Conservation (phyloP, 2,113 vertebrate genomes). For the Scalopus aquaticus region DNA sequence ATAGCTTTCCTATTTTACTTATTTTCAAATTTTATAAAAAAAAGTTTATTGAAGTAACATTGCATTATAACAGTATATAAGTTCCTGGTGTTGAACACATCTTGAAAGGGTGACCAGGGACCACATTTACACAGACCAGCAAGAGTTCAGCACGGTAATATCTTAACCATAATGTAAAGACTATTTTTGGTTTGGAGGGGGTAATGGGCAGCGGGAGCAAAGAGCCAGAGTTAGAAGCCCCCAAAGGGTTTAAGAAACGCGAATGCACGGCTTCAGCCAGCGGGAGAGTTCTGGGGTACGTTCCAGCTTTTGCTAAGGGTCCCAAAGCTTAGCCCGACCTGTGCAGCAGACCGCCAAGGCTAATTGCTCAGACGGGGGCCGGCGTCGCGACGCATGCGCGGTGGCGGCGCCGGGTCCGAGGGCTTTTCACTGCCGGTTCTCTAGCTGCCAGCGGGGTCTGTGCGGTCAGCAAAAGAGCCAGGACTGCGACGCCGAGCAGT, state of each 20-base stretch:
- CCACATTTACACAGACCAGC: neutral
- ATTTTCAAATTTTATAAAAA: neutral
- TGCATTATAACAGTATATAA: neutral
- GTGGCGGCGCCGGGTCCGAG: neutral
- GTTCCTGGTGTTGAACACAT: neutral
- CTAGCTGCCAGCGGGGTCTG: too few relatives aligned
- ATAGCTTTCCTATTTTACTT: neutral
- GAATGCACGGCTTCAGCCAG: neutral
- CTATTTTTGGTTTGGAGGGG: neutral
- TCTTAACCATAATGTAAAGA: neutral
- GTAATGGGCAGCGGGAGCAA: neutral
- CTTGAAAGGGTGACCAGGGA: neutral
- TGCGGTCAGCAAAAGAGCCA: neutral
- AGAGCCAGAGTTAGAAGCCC: neutral
- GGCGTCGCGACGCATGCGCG: conserved; percentile 23
- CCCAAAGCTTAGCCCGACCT: rapidly evolving
- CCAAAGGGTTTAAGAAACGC: neutral
- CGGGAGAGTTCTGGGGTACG: rapidly evolving
- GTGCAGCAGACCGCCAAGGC: rapidly evolving
- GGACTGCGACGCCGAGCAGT: neutral
- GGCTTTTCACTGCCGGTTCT: neutral
- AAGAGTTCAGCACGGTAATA: neutral
- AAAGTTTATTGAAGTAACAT: neutral
- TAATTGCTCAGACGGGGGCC: neutral
- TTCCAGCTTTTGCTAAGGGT: neutral